Evolutionary conservation across 2,113 vertebrate species (phyloP).

Genomic region (Varanus salvator): DNA sequence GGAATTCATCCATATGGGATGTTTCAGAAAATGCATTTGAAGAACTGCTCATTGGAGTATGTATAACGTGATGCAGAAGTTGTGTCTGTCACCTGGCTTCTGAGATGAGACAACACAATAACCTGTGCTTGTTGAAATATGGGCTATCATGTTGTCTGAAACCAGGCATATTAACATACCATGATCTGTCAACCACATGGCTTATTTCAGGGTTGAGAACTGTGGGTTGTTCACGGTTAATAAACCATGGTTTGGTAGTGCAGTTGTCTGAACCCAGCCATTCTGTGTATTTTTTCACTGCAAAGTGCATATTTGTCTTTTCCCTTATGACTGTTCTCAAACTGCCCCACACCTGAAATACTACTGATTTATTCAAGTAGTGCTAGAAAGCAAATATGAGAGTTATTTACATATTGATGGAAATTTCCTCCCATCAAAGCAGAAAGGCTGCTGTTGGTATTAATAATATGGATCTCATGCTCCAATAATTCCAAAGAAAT

Average conservation of each 20-base stretch:
- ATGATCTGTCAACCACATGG: no score
- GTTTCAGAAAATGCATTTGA: not conserved
- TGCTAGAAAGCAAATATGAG: not conserved
- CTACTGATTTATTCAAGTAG: not conserved
- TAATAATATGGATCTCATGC: not conserved
- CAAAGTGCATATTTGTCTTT: not conserved
- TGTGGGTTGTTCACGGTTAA: no score
- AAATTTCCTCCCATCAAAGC: not conserved
- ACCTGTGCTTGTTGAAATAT: no score
- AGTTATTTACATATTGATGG: not conserved
- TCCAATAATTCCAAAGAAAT: not conserved
- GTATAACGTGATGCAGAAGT: not conserved
- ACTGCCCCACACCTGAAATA: not conserved
- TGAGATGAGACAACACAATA: no score
- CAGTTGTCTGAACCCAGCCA: no score
- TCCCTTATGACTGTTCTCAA: not conserved
- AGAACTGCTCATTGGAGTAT: not conserved
- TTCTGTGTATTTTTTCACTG: not conserved
- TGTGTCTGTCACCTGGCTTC: not conserved
- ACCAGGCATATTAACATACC: no score
- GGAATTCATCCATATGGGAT: not conserved
- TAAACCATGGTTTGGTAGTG: no score
- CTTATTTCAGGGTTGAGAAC: no score
- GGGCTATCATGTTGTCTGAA: no score
- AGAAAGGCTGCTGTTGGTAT: not conserved